These are phyloP conservation scores for Metallyticus violacea DNA, from an alignment of 2,888 invertebrate genomes.

Conservation along the genomic window DNA sequence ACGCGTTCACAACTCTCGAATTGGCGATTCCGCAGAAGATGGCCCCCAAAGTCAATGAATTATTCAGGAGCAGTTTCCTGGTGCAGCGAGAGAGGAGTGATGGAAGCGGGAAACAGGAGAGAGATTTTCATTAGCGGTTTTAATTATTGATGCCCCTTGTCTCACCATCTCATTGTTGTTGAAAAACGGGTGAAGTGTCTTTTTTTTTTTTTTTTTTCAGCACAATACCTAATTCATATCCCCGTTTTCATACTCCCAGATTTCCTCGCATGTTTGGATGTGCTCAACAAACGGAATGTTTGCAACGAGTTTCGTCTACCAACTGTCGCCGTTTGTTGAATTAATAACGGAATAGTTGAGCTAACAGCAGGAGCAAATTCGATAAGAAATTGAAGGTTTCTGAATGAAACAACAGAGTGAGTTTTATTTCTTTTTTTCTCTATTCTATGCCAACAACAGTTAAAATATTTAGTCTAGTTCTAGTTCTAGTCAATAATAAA, in stretches of 20 bases:
- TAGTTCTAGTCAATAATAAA: no score
- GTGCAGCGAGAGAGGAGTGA: background rate
- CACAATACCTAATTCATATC: background rate
- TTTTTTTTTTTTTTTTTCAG: background rate
- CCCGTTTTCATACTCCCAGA: no score
- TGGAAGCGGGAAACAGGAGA: background rate
- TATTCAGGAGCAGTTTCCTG: background rate
- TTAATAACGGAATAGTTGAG: background rate
- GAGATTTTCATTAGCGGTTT: background rate
- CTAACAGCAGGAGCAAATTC: background rate
- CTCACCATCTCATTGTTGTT: background rate
- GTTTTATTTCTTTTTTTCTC: no score
- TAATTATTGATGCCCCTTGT: background rate
- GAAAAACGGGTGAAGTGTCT: background rate
- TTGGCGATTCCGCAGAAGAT: background rate
- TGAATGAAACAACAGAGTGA: no score
- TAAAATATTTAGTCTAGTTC: no score
- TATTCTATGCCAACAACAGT: no score
- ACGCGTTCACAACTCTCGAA: background rate
- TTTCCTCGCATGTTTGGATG: background rate
- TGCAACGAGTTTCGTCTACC: background rate
- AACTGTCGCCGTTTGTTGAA: background rate
- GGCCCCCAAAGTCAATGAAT: background rate
- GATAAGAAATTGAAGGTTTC: no score
- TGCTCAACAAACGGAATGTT: background rate